A percentile compares a stretch with the other conserved stretches of the same genome.
phyloP scores from a whole-genome alignment of 64 coral and sea anemone genomes.

The Cladopsammia gracilis region DNA sequence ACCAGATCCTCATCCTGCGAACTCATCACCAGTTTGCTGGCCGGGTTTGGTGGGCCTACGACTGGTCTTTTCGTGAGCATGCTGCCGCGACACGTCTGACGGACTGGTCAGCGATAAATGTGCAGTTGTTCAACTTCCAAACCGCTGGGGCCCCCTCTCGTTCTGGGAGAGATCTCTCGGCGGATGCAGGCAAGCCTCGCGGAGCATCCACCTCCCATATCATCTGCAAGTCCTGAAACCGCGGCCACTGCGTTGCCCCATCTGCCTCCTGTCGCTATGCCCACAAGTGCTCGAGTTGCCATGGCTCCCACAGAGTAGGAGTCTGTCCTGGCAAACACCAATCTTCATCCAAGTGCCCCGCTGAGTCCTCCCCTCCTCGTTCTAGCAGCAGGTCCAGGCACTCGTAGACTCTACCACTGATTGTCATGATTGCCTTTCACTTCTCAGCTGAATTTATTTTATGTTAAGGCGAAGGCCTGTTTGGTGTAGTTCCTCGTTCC shows the following conservation, averaged over 20 bases:
- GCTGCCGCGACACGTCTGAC: not conserved
- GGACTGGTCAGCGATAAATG: not conserved
- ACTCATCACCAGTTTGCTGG: not conserved
- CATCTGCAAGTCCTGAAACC: conserved; percentile 29
- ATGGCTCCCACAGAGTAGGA: not conserved
- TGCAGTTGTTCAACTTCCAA: conserved; percentile 31
- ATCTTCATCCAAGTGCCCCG: not conserved
- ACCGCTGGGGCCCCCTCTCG: not conserved
- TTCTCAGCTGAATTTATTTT: too few species aligned
- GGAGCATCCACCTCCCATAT: not conserved
- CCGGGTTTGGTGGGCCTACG: not conserved
- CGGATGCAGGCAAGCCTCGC: not conserved
- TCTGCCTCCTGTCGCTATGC: not conserved
- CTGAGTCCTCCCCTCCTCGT: not conserved
- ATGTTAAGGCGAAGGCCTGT: too few species aligned
- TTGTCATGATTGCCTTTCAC: too few species aligned
- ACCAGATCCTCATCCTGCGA: conserved; percentile 16
- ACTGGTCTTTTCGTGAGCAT: not conserved
- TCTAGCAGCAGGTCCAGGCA: not conserved
- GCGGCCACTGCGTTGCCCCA: not conserved
- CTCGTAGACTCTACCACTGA: too few species aligned
- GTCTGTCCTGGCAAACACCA: not conserved
- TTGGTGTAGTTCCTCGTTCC: too few species aligned
- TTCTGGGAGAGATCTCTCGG: not conserved
- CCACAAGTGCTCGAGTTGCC: conserved; percentile 7